Percentiles rank a stretch among this genome's conserved stretches.
Conservation (phyloP, 2,797 vertebrate genomes). For the Amblyopsis hoosieri region DNA sequence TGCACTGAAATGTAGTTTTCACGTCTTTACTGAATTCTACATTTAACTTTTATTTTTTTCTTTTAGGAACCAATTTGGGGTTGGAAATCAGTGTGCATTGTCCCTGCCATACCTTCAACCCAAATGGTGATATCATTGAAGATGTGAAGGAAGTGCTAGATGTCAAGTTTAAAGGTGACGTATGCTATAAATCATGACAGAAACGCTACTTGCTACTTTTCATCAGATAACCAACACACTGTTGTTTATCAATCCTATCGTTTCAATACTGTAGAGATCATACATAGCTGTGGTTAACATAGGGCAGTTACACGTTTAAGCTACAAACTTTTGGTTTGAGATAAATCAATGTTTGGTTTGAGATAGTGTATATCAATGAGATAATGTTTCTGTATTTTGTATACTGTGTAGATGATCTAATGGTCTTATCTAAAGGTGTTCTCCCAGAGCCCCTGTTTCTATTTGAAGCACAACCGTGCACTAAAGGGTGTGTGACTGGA, state of each 20-base stretch:
- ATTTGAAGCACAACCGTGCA: too few relatives aligned
- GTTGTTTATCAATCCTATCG: too few relatives aligned
- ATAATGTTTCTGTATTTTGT: too few relatives aligned
- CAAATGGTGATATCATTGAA: slow-evolving; percentile 88
- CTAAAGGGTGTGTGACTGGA: too few relatives aligned
- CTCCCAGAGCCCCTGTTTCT: too few relatives aligned
- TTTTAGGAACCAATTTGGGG: slow-evolving; percentile 81
- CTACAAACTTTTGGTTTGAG: not conserved
- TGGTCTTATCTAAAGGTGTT: too few relatives aligned
- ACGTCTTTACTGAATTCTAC: too few relatives aligned
- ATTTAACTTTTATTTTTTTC: too few relatives aligned
- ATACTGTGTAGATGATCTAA: too few relatives aligned
- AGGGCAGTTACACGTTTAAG: not conserved
- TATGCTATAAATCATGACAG: not conserved
- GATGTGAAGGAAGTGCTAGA: slow-evolving; percentile 87
- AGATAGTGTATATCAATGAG: too few relatives aligned
- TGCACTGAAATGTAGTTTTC: too few relatives aligned
- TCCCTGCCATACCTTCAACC: slow-evolving; percentile 89
- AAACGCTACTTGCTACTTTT: not conserved
- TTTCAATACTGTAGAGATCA: not conserved
- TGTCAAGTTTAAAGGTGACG: slow-evolving; percentile 91
- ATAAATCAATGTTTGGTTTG: too few relatives aligned
- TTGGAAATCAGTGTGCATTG: slow-evolving; percentile 94
- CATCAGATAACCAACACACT: not conserved
- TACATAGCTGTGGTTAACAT: not conserved